Evolutionary conservation across 2,888 invertebrate species (phyloP).

Genomic region (Perithous albicinctus): DNA sequence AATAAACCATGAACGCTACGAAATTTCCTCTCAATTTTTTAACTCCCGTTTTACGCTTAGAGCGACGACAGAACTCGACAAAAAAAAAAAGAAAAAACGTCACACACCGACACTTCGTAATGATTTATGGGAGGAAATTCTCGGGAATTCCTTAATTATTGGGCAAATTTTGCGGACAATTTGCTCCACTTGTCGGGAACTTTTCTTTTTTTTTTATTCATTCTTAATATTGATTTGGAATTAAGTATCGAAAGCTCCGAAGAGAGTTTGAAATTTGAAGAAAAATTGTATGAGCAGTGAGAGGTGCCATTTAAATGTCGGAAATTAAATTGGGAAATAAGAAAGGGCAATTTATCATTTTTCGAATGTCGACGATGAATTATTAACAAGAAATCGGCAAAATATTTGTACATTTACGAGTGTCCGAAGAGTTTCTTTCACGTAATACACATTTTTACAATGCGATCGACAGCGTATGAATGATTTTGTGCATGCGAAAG

Average conservation of each 20-base stretch:
- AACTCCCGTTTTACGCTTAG: background rate
- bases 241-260: too few species aligned
- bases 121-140: background rate
- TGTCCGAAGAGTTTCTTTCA: background rate
- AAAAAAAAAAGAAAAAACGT: too few species aligned
- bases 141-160: background rate
- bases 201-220: too few species aligned
- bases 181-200: too few species aligned
- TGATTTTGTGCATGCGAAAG: constrained; percentile 8
- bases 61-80: background rate
- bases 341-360: too few species aligned
- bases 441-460: background rate
- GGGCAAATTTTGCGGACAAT: too few species aligned
- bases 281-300: too few species aligned
- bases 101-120: background rate
- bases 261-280: too few species aligned
- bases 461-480: background rate
- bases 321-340: too few species aligned
- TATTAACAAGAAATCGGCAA: background rate
- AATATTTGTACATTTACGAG: background rate
- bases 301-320: too few species aligned
- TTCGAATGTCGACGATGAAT: too few species aligned
- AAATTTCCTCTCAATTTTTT: constrained; percentile 17
- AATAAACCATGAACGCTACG: constrained; percentile 8
- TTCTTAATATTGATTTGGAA: too few species aligned